A percentile compares a stretch with the other conserved stretches of the same genome.
phyloP scores from a whole-genome alignment of 2,113 vertebrate genomes.

The Oenanthe oenanthe region DNA sequence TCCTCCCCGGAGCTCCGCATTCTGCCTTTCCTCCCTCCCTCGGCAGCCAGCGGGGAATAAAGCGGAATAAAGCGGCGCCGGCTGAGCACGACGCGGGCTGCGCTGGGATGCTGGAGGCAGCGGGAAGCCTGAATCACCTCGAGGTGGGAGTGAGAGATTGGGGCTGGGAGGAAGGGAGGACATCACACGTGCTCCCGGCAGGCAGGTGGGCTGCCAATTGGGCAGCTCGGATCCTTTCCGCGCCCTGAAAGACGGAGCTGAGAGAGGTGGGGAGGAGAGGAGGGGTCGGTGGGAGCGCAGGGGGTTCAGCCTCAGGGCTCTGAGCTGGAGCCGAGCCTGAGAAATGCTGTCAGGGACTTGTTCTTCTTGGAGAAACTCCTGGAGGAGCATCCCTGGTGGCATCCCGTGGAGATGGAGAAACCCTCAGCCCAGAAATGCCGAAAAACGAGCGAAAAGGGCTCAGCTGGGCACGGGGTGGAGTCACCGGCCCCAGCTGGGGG shows the following conservation, averaged over 20 bases:
- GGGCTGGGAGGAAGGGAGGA: slow-evolving; percentile 17
- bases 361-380: neutral
- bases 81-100: slow-evolving; percentile 35
- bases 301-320: neutral
- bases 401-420: neutral
- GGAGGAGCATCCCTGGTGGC: neutral
- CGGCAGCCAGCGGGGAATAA: slow-evolving; percentile 14
- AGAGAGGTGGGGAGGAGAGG: neutral
- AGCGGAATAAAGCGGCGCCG: slow-evolving; percentile 30
- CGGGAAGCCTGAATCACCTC: slow-evolving; percentile 22
- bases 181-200: neutral
- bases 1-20: slow-evolving; percentile 13
- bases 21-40: slow-evolving; percentile 53
- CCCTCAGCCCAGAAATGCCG: neutral
- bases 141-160: slow-evolving; percentile 44
- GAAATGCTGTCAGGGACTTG: neutral
- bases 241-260: neutral
- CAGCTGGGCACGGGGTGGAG: neutral
- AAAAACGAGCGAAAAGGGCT: neutral
- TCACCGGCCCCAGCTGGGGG: neutral
- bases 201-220: neutral
- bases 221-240: neutral
- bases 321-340: neutral
- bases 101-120: neutral
- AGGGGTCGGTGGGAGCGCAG: neutral